These are phyloP conservation scores for Garra rufa DNA, from an alignment of 2,113 vertebrate genomes.

Conservation along the genomic window DNA sequence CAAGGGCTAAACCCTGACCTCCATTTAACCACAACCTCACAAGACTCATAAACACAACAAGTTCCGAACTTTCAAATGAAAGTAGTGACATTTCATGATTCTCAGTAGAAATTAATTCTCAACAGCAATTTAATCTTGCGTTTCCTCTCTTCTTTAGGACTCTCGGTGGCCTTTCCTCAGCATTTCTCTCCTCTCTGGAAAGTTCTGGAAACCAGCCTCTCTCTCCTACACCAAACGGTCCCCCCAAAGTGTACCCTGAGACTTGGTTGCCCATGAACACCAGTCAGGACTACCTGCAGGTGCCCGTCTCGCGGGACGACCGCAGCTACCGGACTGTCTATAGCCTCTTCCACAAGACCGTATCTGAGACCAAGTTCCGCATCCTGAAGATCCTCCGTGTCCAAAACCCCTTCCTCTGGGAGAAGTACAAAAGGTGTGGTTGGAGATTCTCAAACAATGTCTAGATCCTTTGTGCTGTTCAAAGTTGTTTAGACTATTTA, in stretches of 20 bases:
- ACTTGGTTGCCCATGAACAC: conserved; percentile 94
- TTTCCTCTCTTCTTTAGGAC: conserved; percentile 74
- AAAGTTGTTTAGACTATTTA: conserved; percentile 11
- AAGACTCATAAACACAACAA: not conserved
- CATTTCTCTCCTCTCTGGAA: conserved; percentile 69
- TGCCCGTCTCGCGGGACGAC: conserved; percentile 94
- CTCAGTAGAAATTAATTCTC: too few species aligned
- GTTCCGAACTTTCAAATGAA: not conserved
- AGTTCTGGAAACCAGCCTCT: conserved; percentile 66
- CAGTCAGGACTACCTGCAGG: conserved; percentile 95
- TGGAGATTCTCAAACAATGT: not conserved
- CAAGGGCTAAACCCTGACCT: conserved; percentile 2
- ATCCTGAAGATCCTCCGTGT: conserved; percentile 95
- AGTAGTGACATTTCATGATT: not conserved
- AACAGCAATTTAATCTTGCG: too few species aligned
- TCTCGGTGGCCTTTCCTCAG: conserved; percentile 80
- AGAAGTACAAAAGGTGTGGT: conserved; percentile 97
- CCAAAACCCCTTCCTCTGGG: conserved; percentile 99
- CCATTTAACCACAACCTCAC: not conserved
- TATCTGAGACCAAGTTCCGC: conserved; percentile 95
- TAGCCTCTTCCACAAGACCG: conserved; percentile 98
- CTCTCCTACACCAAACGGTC: conserved; percentile 80
- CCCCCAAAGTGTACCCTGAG: conserved; percentile 90
- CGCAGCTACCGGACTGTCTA: conserved; percentile 97
- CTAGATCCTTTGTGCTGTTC: not conserved